Conservation (phyloP, 2,888 invertebrate genomes). For the Melipona beecheii region DNA sequence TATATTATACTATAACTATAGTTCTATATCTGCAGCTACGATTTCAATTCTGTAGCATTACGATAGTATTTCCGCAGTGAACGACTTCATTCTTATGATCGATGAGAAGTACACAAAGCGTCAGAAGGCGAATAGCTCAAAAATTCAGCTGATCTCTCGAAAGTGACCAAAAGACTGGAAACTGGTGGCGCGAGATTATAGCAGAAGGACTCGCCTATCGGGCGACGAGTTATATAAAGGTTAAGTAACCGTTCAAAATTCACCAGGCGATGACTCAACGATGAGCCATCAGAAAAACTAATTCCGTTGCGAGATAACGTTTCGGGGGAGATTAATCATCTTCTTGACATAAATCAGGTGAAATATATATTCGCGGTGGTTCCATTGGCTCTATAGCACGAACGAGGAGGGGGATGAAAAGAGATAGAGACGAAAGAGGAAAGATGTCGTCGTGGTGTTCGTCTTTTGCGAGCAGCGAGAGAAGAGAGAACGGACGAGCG, state of each 20-base stretch:
- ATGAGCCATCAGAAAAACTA: slow-evolving; percentile 29
- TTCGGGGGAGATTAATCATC: slow-evolving; percentile 51
- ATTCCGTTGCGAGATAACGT: slow-evolving; percentile 43
- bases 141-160: background rate
- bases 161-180: background rate
- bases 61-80: no score
- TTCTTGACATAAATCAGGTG: slow-evolving; percentile 48
- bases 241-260: slow-evolving; percentile 24
- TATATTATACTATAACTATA: no score
- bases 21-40: no score
- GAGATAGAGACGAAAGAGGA: slow-evolving; percentile 6
- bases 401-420: background rate
- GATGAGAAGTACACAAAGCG: no score
- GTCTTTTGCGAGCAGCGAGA: slow-evolving; percentile 20
- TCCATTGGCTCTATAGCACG: background rate
- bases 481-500: slow-evolving; percentile 44
- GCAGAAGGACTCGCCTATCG: background rate
- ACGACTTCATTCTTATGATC: no score
- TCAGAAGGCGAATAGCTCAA: background rate
- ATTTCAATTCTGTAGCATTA: no score
- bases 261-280: slow-evolving; percentile 23
- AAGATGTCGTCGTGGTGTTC: slow-evolving; percentile 23
- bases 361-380: slow-evolving; percentile 32
- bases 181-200: background rate
- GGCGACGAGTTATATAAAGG: slow-evolving; percentile 16